Evolutionary conservation across 2,797 vertebrate genomes (phyloP).

Genomic region (Acridotheres tristis): DNA sequence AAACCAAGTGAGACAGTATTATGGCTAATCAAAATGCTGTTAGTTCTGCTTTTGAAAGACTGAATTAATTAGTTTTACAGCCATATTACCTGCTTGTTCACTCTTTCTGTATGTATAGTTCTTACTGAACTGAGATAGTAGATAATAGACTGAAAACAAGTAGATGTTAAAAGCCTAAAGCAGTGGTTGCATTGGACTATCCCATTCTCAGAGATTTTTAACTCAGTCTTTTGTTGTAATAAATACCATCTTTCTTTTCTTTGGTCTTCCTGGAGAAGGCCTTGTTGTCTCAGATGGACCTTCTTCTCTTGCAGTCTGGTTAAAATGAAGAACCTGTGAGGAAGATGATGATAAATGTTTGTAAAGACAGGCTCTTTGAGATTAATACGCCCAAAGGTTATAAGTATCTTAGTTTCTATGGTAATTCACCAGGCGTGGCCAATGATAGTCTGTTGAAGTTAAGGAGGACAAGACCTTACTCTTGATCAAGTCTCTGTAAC

Average conservation of each 20-base stretch:
- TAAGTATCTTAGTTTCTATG: neutral
- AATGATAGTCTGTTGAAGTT: neutral
- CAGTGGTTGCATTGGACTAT: neutral
- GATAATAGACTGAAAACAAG: neutral
- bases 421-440: neutral
- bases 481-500: neutral
- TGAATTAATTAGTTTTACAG: neutral
- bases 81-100: neutral
- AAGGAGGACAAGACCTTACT: neutral
- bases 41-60: neutral
- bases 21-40: neutral
- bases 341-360: neutral
- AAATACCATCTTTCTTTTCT: constrained; percentile 39
- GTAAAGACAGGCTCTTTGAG: neutral
- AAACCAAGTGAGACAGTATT: neutral
- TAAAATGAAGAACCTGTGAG: constrained; percentile 51
- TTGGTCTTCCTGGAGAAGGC: neutral
- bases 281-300: neutral
- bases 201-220: neutral
- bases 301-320: neutral
- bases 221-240: neutral
- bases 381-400: neutral
- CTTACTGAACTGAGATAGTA: neutral
- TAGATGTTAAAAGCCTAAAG: neutral
- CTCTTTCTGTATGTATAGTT: neutral